Evolutionary conservation across 2,888 invertebrate species (phyloP).

Genomic region (Macroteleia sp.): DNA sequence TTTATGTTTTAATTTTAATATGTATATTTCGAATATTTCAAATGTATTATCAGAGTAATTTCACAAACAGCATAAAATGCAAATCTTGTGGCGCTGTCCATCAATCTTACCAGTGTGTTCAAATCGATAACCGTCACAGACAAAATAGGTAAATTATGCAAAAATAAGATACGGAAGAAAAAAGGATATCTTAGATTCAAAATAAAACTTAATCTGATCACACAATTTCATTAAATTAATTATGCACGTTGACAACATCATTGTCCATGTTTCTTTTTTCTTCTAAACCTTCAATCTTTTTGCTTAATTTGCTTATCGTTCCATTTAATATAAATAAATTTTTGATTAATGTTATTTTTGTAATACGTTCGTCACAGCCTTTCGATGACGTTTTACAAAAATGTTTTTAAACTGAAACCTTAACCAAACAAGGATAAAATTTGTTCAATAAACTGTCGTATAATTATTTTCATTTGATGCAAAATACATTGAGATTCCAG

Average conservation of each 20-base stretch:
- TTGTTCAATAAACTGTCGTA: constrained; percentile 6
- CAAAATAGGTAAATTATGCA: constrained; percentile 47
- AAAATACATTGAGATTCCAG: no score
- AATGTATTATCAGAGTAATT: no score
- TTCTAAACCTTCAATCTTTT: constrained; percentile 18
- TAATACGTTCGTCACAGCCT: constrained; percentile 18
- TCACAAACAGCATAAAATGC: no score
- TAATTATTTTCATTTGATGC: neutral
- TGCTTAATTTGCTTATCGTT: constrained; percentile 47
- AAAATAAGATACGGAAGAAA: constrained; percentile 30
- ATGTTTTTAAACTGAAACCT: constrained; percentile 12
- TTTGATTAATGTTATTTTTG: constrained; percentile 32
- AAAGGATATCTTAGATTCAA: constrained; percentile 1
- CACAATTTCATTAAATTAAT: neutral
- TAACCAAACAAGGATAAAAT: neutral
- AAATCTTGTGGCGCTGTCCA: constrained; percentile 15
- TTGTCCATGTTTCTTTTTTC: constrained; percentile 2
- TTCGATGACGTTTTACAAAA: constrained; percentile 38
- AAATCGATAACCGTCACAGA: constrained; percentile 29
- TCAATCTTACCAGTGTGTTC: constrained; percentile 1
- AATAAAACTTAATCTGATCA: constrained; percentile 1
- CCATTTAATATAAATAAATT: constrained; percentile 11
- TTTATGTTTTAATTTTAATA: no score
- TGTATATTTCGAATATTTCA: no score
- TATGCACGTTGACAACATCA: neutral